Base-by-base conservation (phyloP, 2,113 vertebrate genomes). In the Hippocampus zosterae region DNA sequence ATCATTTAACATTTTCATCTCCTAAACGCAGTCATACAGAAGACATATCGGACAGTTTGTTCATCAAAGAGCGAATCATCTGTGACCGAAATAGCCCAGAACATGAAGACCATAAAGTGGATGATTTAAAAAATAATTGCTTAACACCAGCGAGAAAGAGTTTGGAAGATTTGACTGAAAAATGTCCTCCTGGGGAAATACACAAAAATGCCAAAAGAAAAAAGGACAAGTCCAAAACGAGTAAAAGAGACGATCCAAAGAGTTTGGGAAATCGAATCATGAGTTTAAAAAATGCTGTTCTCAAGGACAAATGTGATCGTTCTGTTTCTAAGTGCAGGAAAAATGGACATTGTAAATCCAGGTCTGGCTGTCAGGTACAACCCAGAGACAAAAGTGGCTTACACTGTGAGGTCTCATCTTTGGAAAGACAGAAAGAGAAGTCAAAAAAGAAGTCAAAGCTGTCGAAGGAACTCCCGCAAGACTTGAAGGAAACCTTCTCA, bases 41-140 rank as follows among this genome's bases (percentile, higher is more conserved):
- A 19, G 68, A 53, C 40, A 68, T 16, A 6, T 74, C 70, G 10
- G 72, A 73, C 9, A 68, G 23, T n/a, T 18, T 69, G 27, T 65
- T 67, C 50, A 18, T 60, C n/a, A 75, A 76, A 83, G 67, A 73
- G 48, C 72, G 78, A 76, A 50, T 52, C 40, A 23, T 37, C 5
- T 59, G 69, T 1, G 60, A 76, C 2, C 16, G 59, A 65, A 60
- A 59, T 37, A 60, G 19, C 63, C 33, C 62, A 41, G 71, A 74
- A 27, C 10, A 77, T 64, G 72, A 15, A 72, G 67, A 52, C 33
- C 46, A 66, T 11, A 42, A 33, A 46, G 7, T 2, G 40, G 64
- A 79, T 5, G 76, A 84, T 70, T 72, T 65, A 46, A 87, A 86
- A 37, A 76, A 71, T 55, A 82, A 82, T 59, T 67, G 1, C 27